A percentile compares a stretch with the other conserved stretches of the same genome.
phyloP scores from a whole-genome alignment of 2,797 vertebrate species.

The Karalla daura region DNA sequence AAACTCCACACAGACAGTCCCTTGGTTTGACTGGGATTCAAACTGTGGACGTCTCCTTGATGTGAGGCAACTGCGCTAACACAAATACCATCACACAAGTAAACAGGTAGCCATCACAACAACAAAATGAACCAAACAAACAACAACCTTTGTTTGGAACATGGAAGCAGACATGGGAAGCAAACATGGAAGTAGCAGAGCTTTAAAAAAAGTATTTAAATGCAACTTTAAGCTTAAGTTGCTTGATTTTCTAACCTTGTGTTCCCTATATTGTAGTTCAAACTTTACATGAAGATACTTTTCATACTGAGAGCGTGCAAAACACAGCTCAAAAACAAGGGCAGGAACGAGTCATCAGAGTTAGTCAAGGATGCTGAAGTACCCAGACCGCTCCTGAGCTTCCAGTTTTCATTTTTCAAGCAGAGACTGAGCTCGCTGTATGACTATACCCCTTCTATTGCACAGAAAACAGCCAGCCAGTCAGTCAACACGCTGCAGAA shows the following conservation, averaged over 20 bases:
- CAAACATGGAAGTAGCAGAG: too few species aligned
- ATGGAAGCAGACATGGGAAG: too few species aligned
- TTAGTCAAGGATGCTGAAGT: conserved; percentile 18
- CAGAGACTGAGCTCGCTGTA: neutral
- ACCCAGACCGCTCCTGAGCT: neutral
- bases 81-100: too few species aligned
- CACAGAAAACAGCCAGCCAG: conserved; percentile 15
- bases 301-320: neutral
- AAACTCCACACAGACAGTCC: too few species aligned
- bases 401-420: conserved; percentile 1
- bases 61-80: too few species aligned
- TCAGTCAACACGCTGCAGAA: conserved; percentile 14
- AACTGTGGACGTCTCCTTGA: too few species aligned
- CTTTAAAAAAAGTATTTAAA: neutral
- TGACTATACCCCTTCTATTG: neutral
- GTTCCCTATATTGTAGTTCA: neutral
- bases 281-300: conserved; percentile 6
- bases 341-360: neutral
- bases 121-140: too few species aligned
- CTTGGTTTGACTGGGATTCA: too few species aligned
- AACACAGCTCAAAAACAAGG: conserved; percentile 9
- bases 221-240: neutral
- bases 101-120: too few species aligned
- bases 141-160: too few species aligned
- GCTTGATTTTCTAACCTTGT: neutral